Conservation (phyloP, 1,140 invertebrate species). For the Procambarus virginalis region DNA sequence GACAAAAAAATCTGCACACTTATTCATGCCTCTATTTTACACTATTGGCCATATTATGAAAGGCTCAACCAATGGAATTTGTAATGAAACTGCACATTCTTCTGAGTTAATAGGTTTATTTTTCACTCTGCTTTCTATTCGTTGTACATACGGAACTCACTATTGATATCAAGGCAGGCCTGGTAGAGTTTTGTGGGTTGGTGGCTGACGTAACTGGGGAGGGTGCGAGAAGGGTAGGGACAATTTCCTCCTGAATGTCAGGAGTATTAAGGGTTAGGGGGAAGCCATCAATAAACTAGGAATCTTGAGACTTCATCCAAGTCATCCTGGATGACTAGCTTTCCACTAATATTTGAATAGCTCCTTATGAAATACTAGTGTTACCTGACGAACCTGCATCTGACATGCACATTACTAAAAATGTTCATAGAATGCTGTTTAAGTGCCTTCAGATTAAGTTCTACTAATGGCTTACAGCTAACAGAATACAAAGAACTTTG, state of each 20-base stretch:
- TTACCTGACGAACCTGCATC: conserved; percentile 56
- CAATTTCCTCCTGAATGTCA: conserved; percentile 61
- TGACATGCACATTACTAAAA: conserved; percentile 35
- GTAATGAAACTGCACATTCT: conserved; percentile 28
- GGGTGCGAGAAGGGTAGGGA: conserved; percentile 17
- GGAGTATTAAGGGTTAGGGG: conserved; percentile 33
- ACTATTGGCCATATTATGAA: too few relatives aligned
- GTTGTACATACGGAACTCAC: conserved; percentile 67
- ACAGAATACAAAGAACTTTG: conserved; percentile 63
- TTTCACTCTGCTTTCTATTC: conserved; percentile 67
- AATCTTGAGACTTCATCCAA: conserved; percentile 50
- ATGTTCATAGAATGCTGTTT: conserved; percentile 43
- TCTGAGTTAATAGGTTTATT: conserved; percentile 67
- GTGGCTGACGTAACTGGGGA: conserved; percentile 31
- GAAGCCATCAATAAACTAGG: conserved; percentile 49
- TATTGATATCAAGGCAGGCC: conserved; percentile 66
- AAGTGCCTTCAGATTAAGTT: conserved; percentile 48
- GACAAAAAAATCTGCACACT: too few relatives aligned
- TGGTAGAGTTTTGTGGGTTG: conserved; percentile 61
- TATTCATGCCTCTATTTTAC: too few relatives aligned
- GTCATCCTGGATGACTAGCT: conserved; percentile 59
- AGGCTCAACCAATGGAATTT: not conserved
- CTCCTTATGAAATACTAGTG: conserved; percentile 42
- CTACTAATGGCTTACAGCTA: conserved; percentile 40
- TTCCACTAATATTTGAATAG: conserved; percentile 32